Percentiles rank a stretch among this genome's conserved stretches.
Evolutionary conservation across 2,888 invertebrate genomes (phyloP).

Genomic region (Drosophila robusta): DNA sequence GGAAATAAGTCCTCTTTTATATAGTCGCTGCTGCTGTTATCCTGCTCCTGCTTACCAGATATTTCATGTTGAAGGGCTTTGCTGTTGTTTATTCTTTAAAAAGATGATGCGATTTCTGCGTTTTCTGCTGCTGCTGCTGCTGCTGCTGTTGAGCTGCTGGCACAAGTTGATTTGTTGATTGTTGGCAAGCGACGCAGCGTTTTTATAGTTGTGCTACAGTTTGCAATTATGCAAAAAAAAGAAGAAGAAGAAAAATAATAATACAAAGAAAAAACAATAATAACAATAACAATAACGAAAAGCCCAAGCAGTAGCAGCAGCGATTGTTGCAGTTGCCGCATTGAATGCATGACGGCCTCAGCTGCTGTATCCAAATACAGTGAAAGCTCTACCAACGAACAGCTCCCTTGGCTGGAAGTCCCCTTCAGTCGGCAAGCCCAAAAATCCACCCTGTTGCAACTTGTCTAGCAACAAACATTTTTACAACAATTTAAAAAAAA

Average conservation of each 20-base stretch:
- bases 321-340: constrained; percentile 41
- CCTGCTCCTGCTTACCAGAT: constrained; percentile 57
- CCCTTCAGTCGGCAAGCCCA: too few species aligned
- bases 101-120: constrained; percentile 2
- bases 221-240: constrained; percentile 69
- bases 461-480: too few species aligned
- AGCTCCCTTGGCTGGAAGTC: neutral
- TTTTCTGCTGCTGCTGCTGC: constrained; percentile 13
- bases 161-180: constrained; percentile 57
- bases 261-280: constrained; percentile 30
- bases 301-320: constrained; percentile 8
- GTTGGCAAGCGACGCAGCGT: constrained; percentile 37
- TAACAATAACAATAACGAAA: constrained; percentile 15
- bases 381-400: neutral
- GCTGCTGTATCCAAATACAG: constrained; percentile 9
- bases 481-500: too few species aligned
- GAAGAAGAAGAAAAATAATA: neutral
- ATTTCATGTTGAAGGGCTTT: constrained; percentile 62
- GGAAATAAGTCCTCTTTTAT: constrained; percentile 5
- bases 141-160: constrained; percentile 26
- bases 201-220: constrained; percentile 77
- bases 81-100: neutral
- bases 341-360: constrained; percentile 44
- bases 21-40: neutral
- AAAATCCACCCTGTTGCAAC: too few species aligned